phyloP scores from a whole-genome alignment of 2,113 vertebrate species.

The Pseudorectes ferrugineus region DNA sequence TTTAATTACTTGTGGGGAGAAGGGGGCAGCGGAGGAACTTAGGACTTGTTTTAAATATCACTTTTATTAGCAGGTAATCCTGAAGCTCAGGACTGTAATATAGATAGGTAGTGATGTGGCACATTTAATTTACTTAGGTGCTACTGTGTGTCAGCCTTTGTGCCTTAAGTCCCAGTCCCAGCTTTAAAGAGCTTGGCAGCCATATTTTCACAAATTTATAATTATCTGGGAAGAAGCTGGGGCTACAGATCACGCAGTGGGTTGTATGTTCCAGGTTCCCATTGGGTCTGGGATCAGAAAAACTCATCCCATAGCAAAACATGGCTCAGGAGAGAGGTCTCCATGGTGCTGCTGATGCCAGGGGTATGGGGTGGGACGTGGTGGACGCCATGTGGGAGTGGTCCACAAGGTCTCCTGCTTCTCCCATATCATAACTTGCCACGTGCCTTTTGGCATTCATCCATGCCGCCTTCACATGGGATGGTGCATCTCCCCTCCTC shows the following conservation, averaged over 20 bases:
- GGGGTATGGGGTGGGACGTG: background rate
- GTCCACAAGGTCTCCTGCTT: background rate
- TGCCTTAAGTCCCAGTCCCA: background rate
- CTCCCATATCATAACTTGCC: rapidly evolving
- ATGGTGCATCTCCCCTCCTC: background rate
- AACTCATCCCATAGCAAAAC: rapidly evolving
- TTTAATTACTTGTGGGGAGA: conserved; percentile 40
- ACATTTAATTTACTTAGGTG: conserved; percentile 31
- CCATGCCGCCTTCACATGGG: rapidly evolving
- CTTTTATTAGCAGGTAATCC: conserved; percentile 60
- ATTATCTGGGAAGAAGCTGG: background rate
- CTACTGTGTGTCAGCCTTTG: conserved; percentile 12
- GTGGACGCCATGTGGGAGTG: rapidly evolving
- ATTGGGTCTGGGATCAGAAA: background rate
- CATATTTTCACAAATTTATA: background rate
- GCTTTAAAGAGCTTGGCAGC: background rate
- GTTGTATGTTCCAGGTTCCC: background rate
- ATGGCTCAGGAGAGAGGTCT: background rate
- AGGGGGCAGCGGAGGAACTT: background rate
- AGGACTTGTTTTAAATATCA: conserved; percentile 39
- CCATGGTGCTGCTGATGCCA: background rate
- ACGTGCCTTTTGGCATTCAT: rapidly evolving
- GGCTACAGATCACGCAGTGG: background rate
- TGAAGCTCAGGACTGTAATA: conserved; percentile 42
- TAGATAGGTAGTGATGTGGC: conserved; percentile 32